phyloP scores from a whole-genome alignment of 2,113 vertebrate genomes.

The Orthochromis malagaraziensis region DNA sequence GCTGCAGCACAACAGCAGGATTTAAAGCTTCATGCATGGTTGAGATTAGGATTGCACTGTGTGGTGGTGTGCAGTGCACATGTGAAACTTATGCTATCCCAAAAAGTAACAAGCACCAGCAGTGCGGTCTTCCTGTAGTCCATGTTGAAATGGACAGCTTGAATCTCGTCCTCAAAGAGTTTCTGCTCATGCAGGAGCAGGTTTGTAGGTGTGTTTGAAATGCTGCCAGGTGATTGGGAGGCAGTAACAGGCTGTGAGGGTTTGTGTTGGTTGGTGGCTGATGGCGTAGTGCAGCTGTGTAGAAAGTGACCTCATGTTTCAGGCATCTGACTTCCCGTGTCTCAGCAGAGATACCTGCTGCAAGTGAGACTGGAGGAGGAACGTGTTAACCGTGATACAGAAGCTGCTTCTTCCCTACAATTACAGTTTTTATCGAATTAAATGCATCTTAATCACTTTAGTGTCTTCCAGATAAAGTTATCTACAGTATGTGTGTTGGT shows the following conservation, averaged over 20 bases:
- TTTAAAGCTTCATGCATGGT: not conserved
- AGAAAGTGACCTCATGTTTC: conserved; percentile 39
- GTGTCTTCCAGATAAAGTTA: not conserved
- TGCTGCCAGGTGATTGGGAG: conserved; percentile 15
- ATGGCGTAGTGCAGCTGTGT: conserved; percentile 46
- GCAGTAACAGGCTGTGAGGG: not conserved
- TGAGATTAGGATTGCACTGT: not conserved
- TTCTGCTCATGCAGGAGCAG: conserved; percentile 15
- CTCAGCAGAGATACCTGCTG: conserved; percentile 19
- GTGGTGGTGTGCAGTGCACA: not conserved
- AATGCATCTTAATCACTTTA: not conserved
- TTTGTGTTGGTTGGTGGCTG: not conserved
- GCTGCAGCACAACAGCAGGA: not conserved
- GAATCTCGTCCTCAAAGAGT: not conserved
- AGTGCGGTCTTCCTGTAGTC: not conserved
- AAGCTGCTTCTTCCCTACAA: not conserved
- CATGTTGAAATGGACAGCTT: not conserved
- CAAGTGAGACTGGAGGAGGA: conserved; percentile 15
- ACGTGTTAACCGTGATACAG: not conserved
- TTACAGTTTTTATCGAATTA: not conserved
- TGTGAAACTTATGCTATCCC: not conserved
- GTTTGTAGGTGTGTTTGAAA: conserved; percentile 7
- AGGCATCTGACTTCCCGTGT: conserved; percentile 33
- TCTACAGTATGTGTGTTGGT: not conserved
- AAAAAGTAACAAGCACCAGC: not conserved